Percentiles rank a stretch among this genome's conserved stretches.
Conservation (phyloP, 2,113 vertebrate genomes). For the Hirundichthys speculiger region DNA sequence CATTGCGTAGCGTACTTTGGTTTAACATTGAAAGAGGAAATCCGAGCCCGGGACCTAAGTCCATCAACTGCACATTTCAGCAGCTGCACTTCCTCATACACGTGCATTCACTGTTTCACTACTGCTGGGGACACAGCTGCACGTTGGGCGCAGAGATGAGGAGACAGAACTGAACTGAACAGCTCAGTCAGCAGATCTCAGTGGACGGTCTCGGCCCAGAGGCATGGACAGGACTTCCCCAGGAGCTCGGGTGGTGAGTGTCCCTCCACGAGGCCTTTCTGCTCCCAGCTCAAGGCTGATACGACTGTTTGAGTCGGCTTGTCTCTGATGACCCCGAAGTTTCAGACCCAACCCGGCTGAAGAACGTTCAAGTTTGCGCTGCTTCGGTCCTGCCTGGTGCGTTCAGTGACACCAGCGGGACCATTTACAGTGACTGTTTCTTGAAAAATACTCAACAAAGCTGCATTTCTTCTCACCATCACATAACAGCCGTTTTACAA, state of each 20-base stretch:
- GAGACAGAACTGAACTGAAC: not conserved
- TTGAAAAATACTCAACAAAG: not conserved
- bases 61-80: constrained; percentile 20
- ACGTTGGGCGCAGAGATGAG: not conserved
- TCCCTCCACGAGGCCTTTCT: no score
- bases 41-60: constrained; percentile 46
- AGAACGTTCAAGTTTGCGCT: no score
- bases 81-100: constrained; percentile 58
- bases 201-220: not conserved
- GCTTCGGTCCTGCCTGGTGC: not conserved
- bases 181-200: constrained; percentile 7
- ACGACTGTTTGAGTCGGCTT: no score
- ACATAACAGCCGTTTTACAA: constrained; percentile 16
- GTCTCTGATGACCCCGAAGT: not conserved
- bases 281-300: not conserved
- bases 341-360: not conserved
- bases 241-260: constrained; percentile 35
- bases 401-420: not conserved
- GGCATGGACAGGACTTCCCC: constrained; percentile 41
- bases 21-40: constrained; percentile 65
- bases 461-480: constrained; percentile 15
- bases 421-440: no score
- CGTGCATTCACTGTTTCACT: constrained; percentile 19
- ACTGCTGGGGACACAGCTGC: not conserved
- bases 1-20: not conserved